Conservation (phyloP, 2,113 vertebrate species). For the Saguinus imperator region DNA sequence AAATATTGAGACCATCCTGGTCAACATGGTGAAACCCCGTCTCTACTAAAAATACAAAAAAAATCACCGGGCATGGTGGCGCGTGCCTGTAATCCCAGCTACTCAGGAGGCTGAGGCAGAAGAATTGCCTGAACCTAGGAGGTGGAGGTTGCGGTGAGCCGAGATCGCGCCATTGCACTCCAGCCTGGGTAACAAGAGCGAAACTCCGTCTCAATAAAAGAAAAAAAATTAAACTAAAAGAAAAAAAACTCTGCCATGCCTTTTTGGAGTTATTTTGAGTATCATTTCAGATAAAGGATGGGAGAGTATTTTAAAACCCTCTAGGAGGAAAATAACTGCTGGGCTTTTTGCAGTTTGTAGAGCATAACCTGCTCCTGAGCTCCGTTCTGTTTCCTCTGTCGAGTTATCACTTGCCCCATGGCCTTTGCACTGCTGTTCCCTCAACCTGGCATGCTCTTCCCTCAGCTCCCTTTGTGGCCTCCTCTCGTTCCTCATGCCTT, state of each 20-base stretch:
- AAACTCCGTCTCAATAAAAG: background rate
- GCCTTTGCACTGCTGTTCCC: background rate
- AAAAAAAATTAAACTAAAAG: background rate
- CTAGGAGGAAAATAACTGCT: background rate
- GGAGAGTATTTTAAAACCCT: background rate
- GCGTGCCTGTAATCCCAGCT: background rate
- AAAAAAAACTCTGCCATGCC: background rate
- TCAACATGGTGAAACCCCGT: too few relatives aligned
- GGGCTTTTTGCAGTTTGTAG: background rate
- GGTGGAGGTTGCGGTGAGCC: background rate
- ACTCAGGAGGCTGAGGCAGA: background rate
- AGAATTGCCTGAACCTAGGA: background rate
- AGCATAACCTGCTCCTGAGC: background rate
- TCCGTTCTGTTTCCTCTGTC: background rate
- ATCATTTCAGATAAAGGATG: slow-evolving; percentile 21
- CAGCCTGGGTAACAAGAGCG: background rate
- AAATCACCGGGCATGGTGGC: background rate
- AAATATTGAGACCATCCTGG: background rate
- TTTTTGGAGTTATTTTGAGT: slow-evolving; percentile 9
- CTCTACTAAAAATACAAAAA: too few relatives aligned
- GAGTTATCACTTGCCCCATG: background rate
- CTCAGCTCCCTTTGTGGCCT: background rate
- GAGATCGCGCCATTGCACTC: background rate
- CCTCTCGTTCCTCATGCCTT: background rate
- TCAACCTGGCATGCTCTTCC: background rate